These are phyloP conservation scores for Beaufortia kweichowensis DNA, from an alignment of 2,113 vertebrate species.

Conservation along the genomic window DNA sequence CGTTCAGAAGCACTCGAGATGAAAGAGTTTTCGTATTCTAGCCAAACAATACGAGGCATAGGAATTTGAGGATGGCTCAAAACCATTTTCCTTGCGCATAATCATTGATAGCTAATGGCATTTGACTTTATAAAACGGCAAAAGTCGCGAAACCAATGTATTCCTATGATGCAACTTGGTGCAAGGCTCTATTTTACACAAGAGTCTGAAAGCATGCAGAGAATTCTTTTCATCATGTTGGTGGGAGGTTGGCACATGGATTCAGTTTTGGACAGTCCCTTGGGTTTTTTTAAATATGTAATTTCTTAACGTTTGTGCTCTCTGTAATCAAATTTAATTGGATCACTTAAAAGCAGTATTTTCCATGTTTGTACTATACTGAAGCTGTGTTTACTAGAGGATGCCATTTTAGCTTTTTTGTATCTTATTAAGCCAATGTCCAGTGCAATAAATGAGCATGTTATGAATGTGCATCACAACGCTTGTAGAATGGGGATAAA, in stretches of 20 bases:
- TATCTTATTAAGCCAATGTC: neutral
- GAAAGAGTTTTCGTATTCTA: neutral
- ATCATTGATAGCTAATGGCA: conserved; percentile 32
- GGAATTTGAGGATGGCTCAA: neutral
- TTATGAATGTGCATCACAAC: conserved; percentile 14
- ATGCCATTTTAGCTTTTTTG: conserved; percentile 44
- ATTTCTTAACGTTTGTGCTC: neutral
- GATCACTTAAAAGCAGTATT: neutral
- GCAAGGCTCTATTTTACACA: conserved; percentile 59
- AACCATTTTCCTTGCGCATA: neutral
- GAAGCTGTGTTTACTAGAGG: too few relatives aligned
- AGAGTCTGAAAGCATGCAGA: conserved; percentile 30
- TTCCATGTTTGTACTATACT: neutral
- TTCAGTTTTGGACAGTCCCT: conserved; percentile 30
- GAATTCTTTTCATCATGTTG: conserved; percentile 36
- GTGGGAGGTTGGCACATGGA: conserved; percentile 39
- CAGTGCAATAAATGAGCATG: neutral
- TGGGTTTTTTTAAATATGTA: neutral
- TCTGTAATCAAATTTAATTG: neutral
- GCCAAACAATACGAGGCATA: neutral
- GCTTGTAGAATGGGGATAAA: conserved; percentile 8
- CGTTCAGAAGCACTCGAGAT: neutral
- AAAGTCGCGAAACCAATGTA: conserved; percentile 51
- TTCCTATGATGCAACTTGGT: conserved; percentile 69
- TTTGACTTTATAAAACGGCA: conserved; percentile 43